Percentiles rank a stretch among this genome's conserved stretches.
Conservation (phyloP, 35 echinoderm and acorn worm species). For the Stichopus chloronotus region DNA sequence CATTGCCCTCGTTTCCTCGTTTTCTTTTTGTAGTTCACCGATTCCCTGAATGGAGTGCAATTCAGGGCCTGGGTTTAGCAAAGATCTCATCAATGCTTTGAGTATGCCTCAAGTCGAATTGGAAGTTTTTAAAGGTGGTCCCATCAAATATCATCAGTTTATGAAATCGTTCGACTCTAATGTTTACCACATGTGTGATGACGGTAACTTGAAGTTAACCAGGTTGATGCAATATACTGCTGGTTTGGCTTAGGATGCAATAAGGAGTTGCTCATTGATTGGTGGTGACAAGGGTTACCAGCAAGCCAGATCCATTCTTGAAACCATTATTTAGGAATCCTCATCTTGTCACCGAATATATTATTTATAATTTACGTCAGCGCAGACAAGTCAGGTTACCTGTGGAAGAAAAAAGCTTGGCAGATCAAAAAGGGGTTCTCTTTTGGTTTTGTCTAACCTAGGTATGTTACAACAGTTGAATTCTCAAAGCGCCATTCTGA, state of each 20-base stretch:
- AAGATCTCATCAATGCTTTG: too few relatives aligned
- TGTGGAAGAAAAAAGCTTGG: neutral
- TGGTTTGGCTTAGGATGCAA: conserved; percentile 42
- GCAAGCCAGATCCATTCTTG: conserved; percentile 2
- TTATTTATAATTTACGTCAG: conserved; percentile 16
- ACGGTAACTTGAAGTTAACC: conserved; percentile 11
- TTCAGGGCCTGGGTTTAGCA: too few relatives aligned
- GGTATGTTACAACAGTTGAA: conserved; percentile 2
- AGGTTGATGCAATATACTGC: conserved; percentile 51
- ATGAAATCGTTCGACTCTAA: too few relatives aligned
- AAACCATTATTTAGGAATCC: conserved; percentile 53
- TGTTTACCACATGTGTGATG: conserved; percentile 27
- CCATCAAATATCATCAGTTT: too few relatives aligned
- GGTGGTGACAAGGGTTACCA: conserved; percentile 12
- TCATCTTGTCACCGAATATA: conserved; percentile 31
- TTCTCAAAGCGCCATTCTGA: conserved; percentile 31
- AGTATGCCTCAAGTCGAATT: too few relatives aligned
- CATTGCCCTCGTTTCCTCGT: too few relatives aligned
- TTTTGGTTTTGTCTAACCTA: conserved; percentile 27
- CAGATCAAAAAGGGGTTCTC: conserved; percentile 43
- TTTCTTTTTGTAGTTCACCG: too few relatives aligned
- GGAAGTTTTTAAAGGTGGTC: too few relatives aligned
- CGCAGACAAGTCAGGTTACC: conserved; percentile 44
- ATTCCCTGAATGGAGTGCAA: too few relatives aligned
- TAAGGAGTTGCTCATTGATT: neutral